Evolutionary conservation across 2,113 vertebrate species (phyloP), one percentile per base, ranked within the genome.

Genomic region (Ciconia boyciana): DNA sequence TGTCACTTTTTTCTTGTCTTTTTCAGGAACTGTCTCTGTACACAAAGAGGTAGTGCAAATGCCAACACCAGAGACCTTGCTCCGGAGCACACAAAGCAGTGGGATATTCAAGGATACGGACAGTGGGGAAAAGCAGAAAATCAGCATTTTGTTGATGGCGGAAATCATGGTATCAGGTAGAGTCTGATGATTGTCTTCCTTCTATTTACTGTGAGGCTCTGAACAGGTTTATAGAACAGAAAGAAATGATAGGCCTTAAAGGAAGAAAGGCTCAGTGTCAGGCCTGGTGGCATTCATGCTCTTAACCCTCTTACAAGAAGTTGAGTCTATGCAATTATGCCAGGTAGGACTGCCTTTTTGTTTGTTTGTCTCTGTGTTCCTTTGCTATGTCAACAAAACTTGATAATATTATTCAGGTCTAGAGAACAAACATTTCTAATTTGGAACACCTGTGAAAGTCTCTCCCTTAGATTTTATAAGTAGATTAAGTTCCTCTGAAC

Each of bases 131-230:
- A 96, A 93, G 24, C 26, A 80, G 39, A 49, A 97, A 28, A 79
- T 14, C 5, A 94, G 71, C 3, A 31, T 10, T 14, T 88, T 24
- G 28, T 88, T 98, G 36, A 97, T 96, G 87, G 98, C 98, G 14
- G 98, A 99, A 93, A 98, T 98, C 87, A 98, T 99, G 98, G 96
- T 99, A 65, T 98, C 99, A 98, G 99, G 99, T 99, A 98, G 26
- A 96, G 80, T 78, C 25, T 25, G 32, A 41, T 77, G 24, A 9
- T 44, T 93, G 14, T 36, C 28, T 83, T 55, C 29, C 14, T 55
- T 93, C 9, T 34, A 7, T 49, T 79, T 85, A 48, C 34, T 58
- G 46, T 70, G 55, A 74, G 22, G 29, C 24, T 90, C 60, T 90
- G 48, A 91, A n/a, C 4, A 25, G 32, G 5, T 77, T 80, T 57